Base-by-base conservation (phyloP, 2,113 vertebrate genomes). In the Morphnarchus princeps region DNA sequence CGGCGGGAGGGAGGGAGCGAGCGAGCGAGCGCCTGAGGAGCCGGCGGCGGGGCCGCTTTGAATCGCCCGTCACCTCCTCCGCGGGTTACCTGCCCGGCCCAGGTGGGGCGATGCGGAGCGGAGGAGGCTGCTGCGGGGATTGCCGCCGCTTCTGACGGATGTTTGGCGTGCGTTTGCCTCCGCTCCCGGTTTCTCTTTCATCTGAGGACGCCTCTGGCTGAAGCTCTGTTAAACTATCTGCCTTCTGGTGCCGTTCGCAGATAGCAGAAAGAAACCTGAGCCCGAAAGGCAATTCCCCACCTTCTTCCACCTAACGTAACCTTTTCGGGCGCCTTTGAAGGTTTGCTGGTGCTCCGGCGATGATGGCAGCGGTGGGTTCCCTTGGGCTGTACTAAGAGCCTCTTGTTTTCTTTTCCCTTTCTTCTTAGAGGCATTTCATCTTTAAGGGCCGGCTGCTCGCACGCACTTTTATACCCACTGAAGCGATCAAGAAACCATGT, bases 401-500 rank as follows among this genome's bases (percentile, higher is more conserved):
- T 86, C 77, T 88, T 78, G 67, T 92, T 93, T 83, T 90, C 77
- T 93, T 81, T 76, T 29, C 43, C 78, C 18, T 91, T 88, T 93
- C 16, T 92, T 90, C 97, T 88, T 45, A 90, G 94, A 95, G 92
- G 97, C 89, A 62, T 95, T 90, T 93, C 94, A 71, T 81, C 93
- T 81, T 65, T 94, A 78, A 71, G 90, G 95, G 81, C 87, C 55
- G 92, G 61, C 85, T 83, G 59, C 80, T 90, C 31, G 22, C 32
- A 11, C 69, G 25, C 77, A 90, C 85, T 90, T 91, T 95, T 72
- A 32, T n/a, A 63, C 50, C 66, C 83, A 32, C 57, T 0, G 85
- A 63, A 72, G 85, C 4, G 6, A 59, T 47, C 89, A 8, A 93
- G 77, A 85, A 94, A 97, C 87, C 96, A 99, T 99, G 99, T 92